Base-by-base conservation (phyloP, 2,113 vertebrate genomes). In the Brachyhypopomus gauderio region DNA sequence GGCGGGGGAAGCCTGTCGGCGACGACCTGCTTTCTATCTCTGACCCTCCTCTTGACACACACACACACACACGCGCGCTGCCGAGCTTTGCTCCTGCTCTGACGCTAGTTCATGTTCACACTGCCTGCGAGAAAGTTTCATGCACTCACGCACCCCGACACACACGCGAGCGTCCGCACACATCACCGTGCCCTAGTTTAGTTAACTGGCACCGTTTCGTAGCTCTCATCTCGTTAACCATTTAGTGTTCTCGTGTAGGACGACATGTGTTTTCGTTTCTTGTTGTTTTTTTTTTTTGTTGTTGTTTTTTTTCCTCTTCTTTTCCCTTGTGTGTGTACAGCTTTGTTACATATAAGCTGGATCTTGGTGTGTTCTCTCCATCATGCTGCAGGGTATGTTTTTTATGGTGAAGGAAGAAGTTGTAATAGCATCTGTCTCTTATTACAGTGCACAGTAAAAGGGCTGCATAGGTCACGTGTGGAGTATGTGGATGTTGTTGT, bases 1-100 rank as follows among this genome's bases (percentile, higher is more conserved):
- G 89, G 88, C 70, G 84, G 83, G 85, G 90, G 91, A 88, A 88
- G 74, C 11, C 38, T 89, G 85, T 87, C 84, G 86, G 75, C 16
- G 3, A 90, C 83, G 90, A 89, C 84, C 85, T 91, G 87, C 89
- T 89, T 90, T 84, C 85, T 90, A 87, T 91, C 86, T 25, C 23
- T 62, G 41, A 79, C 67, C 69, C 25, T 72, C 71, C 45, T 25
- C 34, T 3, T 64, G 38, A 19, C 63, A 67, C 62, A 75, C 72
- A 75, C 60, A 75, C 59, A 63, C 27, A 20, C 79, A 55, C 79
- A 80, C 45, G 23, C 38, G 56, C 67, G 34, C 22, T 38, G 20
- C 56, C 2, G 19, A 17, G 5, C n/a, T 75, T 19, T 71, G 58
- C 73, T 80, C 74, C 77, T 62, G 77, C 48, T 56, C 75, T 67